Base-by-base conservation (phyloP, 2,113 vertebrate genomes). In the Embiotoca jacksoni region DNA sequence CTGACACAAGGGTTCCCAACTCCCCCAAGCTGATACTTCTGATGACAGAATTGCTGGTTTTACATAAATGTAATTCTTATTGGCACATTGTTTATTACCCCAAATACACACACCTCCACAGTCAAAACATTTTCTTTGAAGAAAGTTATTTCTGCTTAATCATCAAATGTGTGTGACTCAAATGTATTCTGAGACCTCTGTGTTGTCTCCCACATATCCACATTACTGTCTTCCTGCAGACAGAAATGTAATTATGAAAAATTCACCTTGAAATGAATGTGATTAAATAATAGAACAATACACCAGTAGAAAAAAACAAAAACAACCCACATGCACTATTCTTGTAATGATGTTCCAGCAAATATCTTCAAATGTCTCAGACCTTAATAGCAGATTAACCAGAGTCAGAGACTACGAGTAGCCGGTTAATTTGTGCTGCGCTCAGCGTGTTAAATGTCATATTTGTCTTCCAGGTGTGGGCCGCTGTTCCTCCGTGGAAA, bases 401-500 rank as follows among this genome's bases (percentile, higher is more conserved):
- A 65, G 50, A 58, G 39, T 74, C 58, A 72, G 60, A 62, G 37
- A 33, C 0, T 1, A 2, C 0, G 63, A 60, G 68, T 78, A 72
- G 75, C 80, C 1, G 69, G 82, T 59, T 75, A 44, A 87, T 75
- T 72, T 65, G 39, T 57, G 65, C 76, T 33, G 35, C 82, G 71
- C 56, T 69, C 71, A 15, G 46, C 46, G 15, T 79, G 39, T 68
- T 79, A 72, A 85, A 83, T 83, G 62, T 76, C 75, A 75, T 47
- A 31, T 72, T 67, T 79, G 9, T 83, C 55, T 73, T 85, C 4
- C 87, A 99, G 97, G 97, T 99, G 59, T 99, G 97, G 97, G 96
- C 96, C 68, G 96, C 97, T 57, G 87, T 98, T 81, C 96, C 97
- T 61, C 97, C 97, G 0, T 99, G 97, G 97, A 98, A 98, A 87